These are phyloP conservation scores for Hyperoplus lanceolatus DNA, from an alignment of 2,797 vertebrate genomes.

Conservation along the genomic window DNA sequence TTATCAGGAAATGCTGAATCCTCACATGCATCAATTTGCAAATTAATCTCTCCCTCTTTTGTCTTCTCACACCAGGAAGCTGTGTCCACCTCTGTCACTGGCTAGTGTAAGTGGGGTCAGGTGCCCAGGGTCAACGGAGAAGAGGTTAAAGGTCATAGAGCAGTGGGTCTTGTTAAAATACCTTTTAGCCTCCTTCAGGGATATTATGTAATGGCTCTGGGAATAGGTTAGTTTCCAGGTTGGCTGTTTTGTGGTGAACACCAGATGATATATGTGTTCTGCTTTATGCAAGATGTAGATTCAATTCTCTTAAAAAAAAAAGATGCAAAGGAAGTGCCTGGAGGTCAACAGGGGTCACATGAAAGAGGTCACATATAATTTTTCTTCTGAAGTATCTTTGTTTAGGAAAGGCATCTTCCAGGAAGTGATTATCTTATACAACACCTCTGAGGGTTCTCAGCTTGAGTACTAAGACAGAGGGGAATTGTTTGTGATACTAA, in stretches of 20 bases:
- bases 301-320: constrained; percentile 73
- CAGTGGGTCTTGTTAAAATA: constrained; percentile 87
- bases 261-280: constrained; percentile 69
- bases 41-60: constrained; percentile 52
- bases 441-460: constrained; percentile 25
- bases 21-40: constrained; percentile 54
- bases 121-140: constrained; percentile 77
- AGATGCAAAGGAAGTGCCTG: constrained; percentile 68
- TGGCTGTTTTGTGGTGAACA: constrained; percentile 69
- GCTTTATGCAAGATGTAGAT: constrained; percentile 74
- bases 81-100: constrained; percentile 68
- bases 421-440: constrained; percentile 29
- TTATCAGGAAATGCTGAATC: constrained; percentile 42
- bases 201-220: constrained; percentile 85
- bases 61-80: constrained; percentile 54
- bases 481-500: constrained; percentile 20
- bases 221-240: constrained; percentile 73
- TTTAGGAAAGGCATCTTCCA: constrained; percentile 34
- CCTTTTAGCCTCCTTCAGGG: constrained; percentile 86
- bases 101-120: constrained; percentile 85
- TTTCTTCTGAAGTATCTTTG: constrained; percentile 55
- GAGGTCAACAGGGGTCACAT: constrained; percentile 70
- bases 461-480: background rate
- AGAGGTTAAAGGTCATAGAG: constrained; percentile 81
- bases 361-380: constrained; percentile 52